Conservation (phyloP, 2,888 invertebrate species). For the Desoria tigrina region DNA sequence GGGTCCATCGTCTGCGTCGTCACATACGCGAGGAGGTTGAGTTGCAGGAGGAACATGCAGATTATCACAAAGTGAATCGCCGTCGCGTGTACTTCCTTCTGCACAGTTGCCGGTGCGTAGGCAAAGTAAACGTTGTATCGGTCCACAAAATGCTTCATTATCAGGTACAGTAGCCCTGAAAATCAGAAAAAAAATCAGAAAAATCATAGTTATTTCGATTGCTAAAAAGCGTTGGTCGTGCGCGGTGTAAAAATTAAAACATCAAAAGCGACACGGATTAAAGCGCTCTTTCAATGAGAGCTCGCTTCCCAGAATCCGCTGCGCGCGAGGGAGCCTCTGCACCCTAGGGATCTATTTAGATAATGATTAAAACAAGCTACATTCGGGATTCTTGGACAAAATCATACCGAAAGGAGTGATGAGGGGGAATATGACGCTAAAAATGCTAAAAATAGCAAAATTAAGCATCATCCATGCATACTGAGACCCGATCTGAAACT, state of each 20-base stretch:
- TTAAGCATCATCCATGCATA: conserved; percentile 92
- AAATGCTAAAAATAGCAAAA: conserved; percentile 86
- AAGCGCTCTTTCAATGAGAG: too few species aligned
- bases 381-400: too few species aligned
- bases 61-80: conserved; percentile 82
- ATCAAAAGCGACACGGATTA: too few species aligned
- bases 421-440: conserved; percentile 88
- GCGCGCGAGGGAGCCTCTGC: too few species aligned
- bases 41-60: conserved; percentile 74
- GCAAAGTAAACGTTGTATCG: conserved; percentile 94
- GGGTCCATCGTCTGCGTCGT: conserved; percentile 26
- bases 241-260: too few species aligned
- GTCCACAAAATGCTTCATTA: conserved; percentile 88
- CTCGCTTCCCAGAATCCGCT: too few species aligned
- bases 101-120: conserved; percentile 84
- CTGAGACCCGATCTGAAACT: conserved; percentile 90
- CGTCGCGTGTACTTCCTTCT: conserved; percentile 77
- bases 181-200: too few species aligned
- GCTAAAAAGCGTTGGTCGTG: too few species aligned
- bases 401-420: conserved; percentile 83
- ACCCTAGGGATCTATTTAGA: too few species aligned
- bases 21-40: conserved; percentile 65
- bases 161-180: conserved; percentile 74
- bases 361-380: too few species aligned
- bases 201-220: too few species aligned